Conservation (phyloP, 2,113 vertebrate genomes). For the Pontoporia blainvillei region DNA sequence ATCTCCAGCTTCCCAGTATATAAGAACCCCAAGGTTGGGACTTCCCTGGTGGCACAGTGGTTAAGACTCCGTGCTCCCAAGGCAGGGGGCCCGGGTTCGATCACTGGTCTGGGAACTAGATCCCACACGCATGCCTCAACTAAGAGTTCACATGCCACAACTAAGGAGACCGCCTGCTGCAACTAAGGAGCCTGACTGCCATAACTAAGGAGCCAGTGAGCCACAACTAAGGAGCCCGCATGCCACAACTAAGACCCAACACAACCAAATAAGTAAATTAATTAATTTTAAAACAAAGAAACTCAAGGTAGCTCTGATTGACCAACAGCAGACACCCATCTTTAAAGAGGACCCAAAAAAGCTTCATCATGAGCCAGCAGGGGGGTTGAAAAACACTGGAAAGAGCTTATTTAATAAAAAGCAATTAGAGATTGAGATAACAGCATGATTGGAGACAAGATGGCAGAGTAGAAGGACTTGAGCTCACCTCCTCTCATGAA, state of each 20-base stretch:
- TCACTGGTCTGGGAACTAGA: too few species aligned
- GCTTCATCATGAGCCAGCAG: background rate
- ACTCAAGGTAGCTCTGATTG: background rate
- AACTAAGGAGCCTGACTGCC: too few species aligned
- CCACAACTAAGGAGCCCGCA: too few species aligned
- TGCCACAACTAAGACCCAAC: too few species aligned
- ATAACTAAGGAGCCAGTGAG: too few species aligned
- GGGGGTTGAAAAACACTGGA: background rate
- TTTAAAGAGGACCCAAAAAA: background rate
- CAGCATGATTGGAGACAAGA: background rate
- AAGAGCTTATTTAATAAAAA: conserved; percentile 2
- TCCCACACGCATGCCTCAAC: too few species aligned
- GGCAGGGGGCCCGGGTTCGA: too few species aligned
- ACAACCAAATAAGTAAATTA: too few species aligned
- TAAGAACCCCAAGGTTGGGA: background rate
- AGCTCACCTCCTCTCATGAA: background rate
- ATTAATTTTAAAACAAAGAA: background rate
- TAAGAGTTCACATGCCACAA: too few species aligned
- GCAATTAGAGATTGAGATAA: background rate
- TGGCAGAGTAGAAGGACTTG: background rate
- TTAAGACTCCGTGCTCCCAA: too few species aligned
- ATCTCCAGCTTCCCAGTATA: background rate
- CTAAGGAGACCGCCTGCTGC: too few species aligned
- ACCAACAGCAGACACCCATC: background rate
- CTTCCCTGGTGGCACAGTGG: too few species aligned